Percentiles rank a stretch among this genome's conserved stretches.
Evolutionary conservation across 92 coral and sea anemone species (phyloP).

Genomic region (Isaurus tuberculatus): DNA sequence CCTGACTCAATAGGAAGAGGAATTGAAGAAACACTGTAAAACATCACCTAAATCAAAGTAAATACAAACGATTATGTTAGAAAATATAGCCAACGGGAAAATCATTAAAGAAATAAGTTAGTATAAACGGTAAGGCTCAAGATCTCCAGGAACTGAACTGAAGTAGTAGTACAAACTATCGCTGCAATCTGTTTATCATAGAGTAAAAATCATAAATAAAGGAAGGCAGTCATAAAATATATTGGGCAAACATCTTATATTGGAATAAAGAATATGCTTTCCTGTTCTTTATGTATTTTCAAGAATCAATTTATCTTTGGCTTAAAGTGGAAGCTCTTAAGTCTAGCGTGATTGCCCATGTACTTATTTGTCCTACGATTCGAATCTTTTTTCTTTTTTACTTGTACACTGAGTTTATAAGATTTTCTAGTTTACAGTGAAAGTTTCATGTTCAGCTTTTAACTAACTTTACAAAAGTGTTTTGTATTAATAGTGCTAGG

Average conservation of each 20-base stretch:
- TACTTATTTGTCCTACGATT: constrained; percentile 8
- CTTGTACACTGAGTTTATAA: neutral
- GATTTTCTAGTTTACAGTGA: neutral
- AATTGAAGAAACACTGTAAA: constrained; percentile 53
- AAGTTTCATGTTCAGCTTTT: neutral
- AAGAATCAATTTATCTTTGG: constrained; percentile 30
- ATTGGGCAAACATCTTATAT: constrained; percentile 40
- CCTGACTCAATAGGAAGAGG: constrained; percentile 60
- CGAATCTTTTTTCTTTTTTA: neutral
- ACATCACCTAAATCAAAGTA: constrained; percentile 62
- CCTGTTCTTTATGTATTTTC: constrained; percentile 15
- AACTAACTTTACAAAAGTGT: neutral
- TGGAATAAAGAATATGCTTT: constrained; percentile 36
- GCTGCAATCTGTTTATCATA: constrained; percentile 4
- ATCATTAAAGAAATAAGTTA: neutral
- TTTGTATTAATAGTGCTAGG: neutral
- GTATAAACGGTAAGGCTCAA: neutral
- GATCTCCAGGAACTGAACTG: constrained; percentile 5
- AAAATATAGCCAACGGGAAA: neutral
- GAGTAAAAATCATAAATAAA: constrained; percentile 7
- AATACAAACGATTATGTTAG: neutral
- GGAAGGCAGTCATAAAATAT: constrained; percentile 37
- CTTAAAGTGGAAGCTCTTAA: constrained; percentile 16
- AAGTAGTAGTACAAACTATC: neutral
- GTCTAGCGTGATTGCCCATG: constrained; percentile 3